phyloP scores from a whole-genome alignment of 2,797 vertebrate genomes.

The Podarcis lilfordi region DNA sequence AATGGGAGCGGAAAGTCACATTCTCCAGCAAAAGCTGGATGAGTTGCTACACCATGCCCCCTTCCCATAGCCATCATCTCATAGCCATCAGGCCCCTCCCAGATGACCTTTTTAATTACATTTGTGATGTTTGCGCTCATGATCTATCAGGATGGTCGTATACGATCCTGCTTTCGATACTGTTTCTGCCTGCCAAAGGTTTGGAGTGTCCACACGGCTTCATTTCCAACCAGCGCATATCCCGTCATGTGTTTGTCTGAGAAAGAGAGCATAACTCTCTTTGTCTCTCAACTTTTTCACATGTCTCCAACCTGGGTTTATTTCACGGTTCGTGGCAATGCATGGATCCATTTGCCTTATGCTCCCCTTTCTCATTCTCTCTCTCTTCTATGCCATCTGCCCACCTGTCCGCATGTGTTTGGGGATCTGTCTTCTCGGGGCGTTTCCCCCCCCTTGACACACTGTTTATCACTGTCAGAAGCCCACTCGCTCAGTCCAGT shows the following conservation, averaged over 20 bases:
- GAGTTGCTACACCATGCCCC: no score
- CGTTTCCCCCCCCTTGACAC: slow-evolving; percentile 5
- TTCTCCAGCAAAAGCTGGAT: no score
- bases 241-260: background rate
- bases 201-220: no score
- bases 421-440: slow-evolving; percentile 28
- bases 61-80: no score
- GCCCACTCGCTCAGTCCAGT: background rate
- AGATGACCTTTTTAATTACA: background rate
- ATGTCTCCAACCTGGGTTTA: background rate
- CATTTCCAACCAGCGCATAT: no score
- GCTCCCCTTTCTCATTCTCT: background rate
- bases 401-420: slow-evolving; percentile 41
- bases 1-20: no score
- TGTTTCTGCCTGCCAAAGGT: no score
- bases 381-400: background rate
- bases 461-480: slow-evolving; percentile 23
- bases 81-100: no score
- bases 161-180: no score
- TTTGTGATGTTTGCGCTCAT: no score
- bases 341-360: background rate
- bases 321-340: background rate
- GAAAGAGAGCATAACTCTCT: background rate
- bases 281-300: background rate
- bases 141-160: no score